Conservation (phyloP, 64 coral and sea anemone species). For the Stylophora pistillata region DNA sequence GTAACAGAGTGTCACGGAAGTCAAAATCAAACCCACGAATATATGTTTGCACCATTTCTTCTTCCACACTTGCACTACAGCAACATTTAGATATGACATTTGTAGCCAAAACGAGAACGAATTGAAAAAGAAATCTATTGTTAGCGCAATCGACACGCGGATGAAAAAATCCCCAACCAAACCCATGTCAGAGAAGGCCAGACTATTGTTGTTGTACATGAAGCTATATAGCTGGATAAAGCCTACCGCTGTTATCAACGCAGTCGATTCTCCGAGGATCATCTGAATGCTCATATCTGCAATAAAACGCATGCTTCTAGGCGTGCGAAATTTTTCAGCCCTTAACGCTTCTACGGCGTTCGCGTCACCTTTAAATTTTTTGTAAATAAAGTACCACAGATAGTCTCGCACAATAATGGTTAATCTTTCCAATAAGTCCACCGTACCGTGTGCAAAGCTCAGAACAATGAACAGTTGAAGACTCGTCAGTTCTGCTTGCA, state of each 20-base stretch:
- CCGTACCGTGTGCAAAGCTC: constrained; percentile 56
- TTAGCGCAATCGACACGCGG: constrained; percentile 34
- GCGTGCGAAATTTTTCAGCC: constrained; percentile 47
- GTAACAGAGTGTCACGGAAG: constrained; percentile 48
- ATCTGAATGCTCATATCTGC: constrained; percentile 82
- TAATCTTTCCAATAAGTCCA: constrained; percentile 66
- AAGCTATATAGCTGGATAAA: constrained; percentile 65
- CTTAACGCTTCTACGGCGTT: not conserved
- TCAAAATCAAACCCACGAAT: not conserved
- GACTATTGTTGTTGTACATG: constrained; percentile 45
- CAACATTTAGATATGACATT: constrained; percentile 58
- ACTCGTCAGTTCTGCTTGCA: constrained; percentile 73
- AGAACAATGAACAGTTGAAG: constrained; percentile 63
- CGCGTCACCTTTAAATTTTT: constrained; percentile 19
- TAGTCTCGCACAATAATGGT: constrained; percentile 79
- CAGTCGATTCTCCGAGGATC: constrained; percentile 70
- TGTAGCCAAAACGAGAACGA: constrained; percentile 65
- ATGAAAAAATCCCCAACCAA: constrained; percentile 34
- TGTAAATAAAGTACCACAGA: constrained; percentile 75
- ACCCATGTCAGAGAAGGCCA: constrained; percentile 1
- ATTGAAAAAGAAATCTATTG: constrained; percentile 71
- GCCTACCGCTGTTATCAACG: constrained; percentile 65
- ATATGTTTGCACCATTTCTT: not conserved
- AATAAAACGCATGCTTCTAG: constrained; percentile 72
- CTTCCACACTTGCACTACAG: constrained; percentile 7